Evolutionary conservation across 2,113 vertebrate species (phyloP), one percentile per base, ranked within the genome.

Genomic region (Protobothrops mucrosquamatus): DNA sequence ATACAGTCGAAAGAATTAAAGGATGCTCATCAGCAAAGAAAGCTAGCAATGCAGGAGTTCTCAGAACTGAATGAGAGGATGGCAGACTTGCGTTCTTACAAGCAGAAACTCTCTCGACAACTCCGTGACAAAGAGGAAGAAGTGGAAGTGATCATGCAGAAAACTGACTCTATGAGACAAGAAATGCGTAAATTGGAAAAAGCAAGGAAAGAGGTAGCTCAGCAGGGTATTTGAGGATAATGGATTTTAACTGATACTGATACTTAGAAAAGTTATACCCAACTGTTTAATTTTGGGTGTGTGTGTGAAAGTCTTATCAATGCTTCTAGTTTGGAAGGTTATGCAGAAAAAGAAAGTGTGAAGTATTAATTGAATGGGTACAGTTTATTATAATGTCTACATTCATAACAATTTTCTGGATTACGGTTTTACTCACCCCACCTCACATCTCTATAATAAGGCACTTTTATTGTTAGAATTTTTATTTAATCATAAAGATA

Each of bases 81-180:
- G 98, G 97, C 98, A 0, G 99, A 99, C 89, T 97, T 99, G 64
- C 98, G 98, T 26, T 98, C 99, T 6, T 98, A 99, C 88, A 99
- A 99, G 94, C 98, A 99, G 96, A 98, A 98, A 59, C 98, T 98
- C 87, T 97, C 98, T 10, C 99, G 99, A 12, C 99, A 99, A 56
- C 98, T 99, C 0, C 97, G 99, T 0, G 99, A 99, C 97, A 99
- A 99, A n/a, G 99, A 99, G 94, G 99, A 99, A 22, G 98, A 99
- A 97, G 55, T 98, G 97, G 99, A 99, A 86, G 94, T 95, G 29
- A 97, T 98, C 92, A 97, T 98, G 97, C 98, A 99, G 97, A 99
- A 98, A 94, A 97, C 98, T 0, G 99, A 99, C 56, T 52, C 97
- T 51, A 97, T 98, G 98, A 97, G 98, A 0, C 99, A 99, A 97